phyloP scores from a whole-genome alignment of 64 coral and sea anemone species.

The Platygyra sinensis region DNA sequence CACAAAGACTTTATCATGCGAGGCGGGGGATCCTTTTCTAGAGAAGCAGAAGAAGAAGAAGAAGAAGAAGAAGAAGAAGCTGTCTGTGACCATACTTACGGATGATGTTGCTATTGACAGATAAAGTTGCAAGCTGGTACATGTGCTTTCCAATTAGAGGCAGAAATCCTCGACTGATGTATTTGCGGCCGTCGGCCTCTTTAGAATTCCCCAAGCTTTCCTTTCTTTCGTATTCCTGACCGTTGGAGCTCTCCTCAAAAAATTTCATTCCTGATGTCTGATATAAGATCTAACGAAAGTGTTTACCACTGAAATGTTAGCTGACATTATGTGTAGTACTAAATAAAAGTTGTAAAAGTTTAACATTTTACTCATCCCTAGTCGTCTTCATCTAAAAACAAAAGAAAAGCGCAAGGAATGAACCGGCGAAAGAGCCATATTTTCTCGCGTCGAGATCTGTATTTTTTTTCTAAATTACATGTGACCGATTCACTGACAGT shows the following conservation, averaged over 20 bases:
- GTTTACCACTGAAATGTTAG: neutral
- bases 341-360: too few species aligned
- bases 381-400: too few species aligned
- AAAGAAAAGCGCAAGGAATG: too few species aligned
- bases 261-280: slow-evolving; percentile 27
- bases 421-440: too few species aligned
- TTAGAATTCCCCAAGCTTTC: neutral
- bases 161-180: slow-evolving; percentile 24
- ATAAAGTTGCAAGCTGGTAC: slow-evolving; percentile 4
- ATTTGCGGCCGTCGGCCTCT: slow-evolving; percentile 10
- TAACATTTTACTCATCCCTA: too few species aligned
- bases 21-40: too few species aligned
- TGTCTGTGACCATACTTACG: neutral
- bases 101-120: neutral
- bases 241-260: slow-evolving; percentile 23
- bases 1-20: too few species aligned
- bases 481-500: too few species aligned
- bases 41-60: too few species aligned
- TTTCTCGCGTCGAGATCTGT: too few species aligned
- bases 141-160: slow-evolving; percentile 35
- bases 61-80: too few species aligned
- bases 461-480: too few species aligned
- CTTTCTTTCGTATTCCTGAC: neutral
- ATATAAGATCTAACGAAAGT: slow-evolving; percentile 29
- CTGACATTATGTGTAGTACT: neutral